A percentile compares a stretch with the other conserved stretches of the same genome.
phyloP scores from a whole-genome alignment of 1,140 invertebrate species.

The Lucilia cuprina region DNA sequence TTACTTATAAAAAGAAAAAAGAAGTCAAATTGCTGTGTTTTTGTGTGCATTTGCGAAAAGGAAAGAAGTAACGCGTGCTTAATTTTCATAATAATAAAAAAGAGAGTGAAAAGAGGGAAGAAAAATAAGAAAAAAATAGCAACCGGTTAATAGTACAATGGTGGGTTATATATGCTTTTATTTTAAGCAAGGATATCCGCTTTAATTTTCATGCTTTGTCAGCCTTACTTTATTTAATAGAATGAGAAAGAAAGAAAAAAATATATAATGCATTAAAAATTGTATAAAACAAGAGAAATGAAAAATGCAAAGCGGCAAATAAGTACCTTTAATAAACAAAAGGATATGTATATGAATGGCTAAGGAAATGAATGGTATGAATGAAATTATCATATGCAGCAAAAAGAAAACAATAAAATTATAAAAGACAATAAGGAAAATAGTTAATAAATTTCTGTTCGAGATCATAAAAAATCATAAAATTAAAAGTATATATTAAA shows the following conservation, averaged over 20 bases:
- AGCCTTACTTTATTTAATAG: not conserved
- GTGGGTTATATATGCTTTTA: constrained; percentile 1
- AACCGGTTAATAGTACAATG: constrained; percentile 5
- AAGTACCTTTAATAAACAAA: constrained; percentile 10
- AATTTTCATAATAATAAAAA: constrained; percentile 20
- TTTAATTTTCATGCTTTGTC: constrained; percentile 15
- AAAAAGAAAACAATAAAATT: not conserved
- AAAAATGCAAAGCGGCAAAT: not conserved
- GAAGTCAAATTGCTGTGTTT: not conserved
- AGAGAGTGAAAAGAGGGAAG: not conserved
- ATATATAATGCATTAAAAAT: not conserved
- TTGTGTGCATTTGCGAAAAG: not conserved
- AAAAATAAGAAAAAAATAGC: no score
- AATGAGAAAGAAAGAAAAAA: not conserved
- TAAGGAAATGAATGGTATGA: not conserved
- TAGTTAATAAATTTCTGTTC: no score
- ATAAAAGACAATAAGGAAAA: no score
- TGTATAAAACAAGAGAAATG: not conserved
- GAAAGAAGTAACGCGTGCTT: not conserved
- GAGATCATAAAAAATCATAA: no score
- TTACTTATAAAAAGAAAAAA: not conserved
- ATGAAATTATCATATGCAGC: not conserved
- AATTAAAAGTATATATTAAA: no score
- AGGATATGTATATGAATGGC: not conserved
- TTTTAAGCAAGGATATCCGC: constrained; percentile 29